Evolutionary conservation across 1,140 invertebrate species (phyloP).

Genomic region (Calycopis cecrops): DNA sequence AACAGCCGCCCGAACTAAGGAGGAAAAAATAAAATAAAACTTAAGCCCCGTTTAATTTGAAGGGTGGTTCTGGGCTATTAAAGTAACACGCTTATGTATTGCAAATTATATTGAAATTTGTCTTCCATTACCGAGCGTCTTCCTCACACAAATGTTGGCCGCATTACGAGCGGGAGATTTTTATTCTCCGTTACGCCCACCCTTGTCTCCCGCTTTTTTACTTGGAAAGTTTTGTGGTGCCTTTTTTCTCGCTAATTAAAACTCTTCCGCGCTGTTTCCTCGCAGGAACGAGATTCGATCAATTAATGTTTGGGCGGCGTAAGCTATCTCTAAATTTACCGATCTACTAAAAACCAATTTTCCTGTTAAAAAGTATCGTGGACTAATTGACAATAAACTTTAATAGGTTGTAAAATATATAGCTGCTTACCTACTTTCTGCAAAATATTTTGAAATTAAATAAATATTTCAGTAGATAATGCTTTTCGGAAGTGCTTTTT

Average conservation of each 20-base stretch:
- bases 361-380: constrained; percentile 23
- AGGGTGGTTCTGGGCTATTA: constrained; percentile 76
- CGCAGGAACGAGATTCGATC: constrained; percentile 70
- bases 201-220: constrained; percentile 72
- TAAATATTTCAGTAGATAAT: too few relatives aligned
- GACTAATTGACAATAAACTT: constrained; percentile 1
- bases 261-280: constrained; percentile 74
- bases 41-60: constrained; percentile 77
- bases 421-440: too few relatives aligned
- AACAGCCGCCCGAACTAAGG: constrained; percentile 38
- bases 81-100: constrained; percentile 77
- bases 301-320: constrained; percentile 71
- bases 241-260: constrained; percentile 74
- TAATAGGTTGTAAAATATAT: not conserved
- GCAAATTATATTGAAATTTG: constrained; percentile 77
- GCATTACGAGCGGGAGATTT: constrained; percentile 70
- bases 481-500: too few relatives aligned
- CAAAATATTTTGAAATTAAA: too few relatives aligned
- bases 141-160: constrained; percentile 74
- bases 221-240: constrained; percentile 67
- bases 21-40: constrained; percentile 74
- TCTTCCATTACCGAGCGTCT: constrained; percentile 73
- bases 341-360: constrained; percentile 54
- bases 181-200: constrained; percentile 69
- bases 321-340: constrained; percentile 69